A percentile compares a stretch with the other conserved stretches of the same genome.
Conservation (phyloP, 2,888 invertebrate species). For the Pogonocherus hispidulus region DNA sequence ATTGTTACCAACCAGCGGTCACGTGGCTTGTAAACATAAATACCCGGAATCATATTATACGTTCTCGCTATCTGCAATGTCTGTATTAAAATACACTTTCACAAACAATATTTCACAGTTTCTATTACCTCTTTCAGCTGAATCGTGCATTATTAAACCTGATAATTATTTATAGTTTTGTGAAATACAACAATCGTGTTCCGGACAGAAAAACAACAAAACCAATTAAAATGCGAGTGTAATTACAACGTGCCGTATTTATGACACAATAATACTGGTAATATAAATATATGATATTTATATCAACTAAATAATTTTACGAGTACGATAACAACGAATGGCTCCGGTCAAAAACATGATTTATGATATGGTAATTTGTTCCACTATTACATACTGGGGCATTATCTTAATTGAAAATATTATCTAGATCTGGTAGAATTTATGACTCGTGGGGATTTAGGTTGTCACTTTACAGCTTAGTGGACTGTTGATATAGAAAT, state of each 20-base stretch:
- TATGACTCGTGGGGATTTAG: background rate
- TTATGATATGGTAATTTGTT: background rate
- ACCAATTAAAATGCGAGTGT: background rate
- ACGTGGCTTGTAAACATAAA: too few relatives aligned
- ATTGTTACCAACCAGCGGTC: too few relatives aligned
- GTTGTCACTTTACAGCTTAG: background rate
- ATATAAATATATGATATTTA: background rate
- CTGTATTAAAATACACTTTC: background rate
- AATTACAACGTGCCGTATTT: background rate
- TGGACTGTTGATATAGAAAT: background rate
- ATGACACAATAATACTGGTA: too few relatives aligned
- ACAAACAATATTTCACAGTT: background rate
- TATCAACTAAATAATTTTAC: background rate
- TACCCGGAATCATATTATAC: too few relatives aligned
- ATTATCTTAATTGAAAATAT: background rate
- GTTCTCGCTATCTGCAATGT: too few relatives aligned
- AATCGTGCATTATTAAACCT: background rate
- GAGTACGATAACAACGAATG: background rate
- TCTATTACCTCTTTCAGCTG: background rate
- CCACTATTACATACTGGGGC: background rate
- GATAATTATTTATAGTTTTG: background rate
- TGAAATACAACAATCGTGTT: background rate
- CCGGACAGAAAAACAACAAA: background rate
- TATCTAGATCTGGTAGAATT: background rate
- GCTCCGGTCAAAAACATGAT: background rate